These are phyloP conservation scores for Pachypanchax playfairii DNA, from an alignment of 2,113 vertebrate species.

Conservation along the genomic window DNA sequence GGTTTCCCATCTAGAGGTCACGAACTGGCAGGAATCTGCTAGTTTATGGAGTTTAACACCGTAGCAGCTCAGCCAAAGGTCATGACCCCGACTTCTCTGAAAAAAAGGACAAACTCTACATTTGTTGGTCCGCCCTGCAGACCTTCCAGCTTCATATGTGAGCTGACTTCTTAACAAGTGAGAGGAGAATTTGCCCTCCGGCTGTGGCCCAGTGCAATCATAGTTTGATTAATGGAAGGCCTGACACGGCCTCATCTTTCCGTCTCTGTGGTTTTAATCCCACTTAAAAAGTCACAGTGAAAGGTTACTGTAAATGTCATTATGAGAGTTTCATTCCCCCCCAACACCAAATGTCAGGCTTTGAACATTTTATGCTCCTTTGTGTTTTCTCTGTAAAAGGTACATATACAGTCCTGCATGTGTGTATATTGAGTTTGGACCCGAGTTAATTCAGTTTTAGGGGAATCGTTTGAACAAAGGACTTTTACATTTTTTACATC, in stretches of 20 bases:
- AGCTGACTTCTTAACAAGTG: slow-evolving; percentile 40
- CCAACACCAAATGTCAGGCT: slow-evolving; percentile 68
- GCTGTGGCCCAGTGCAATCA: slow-evolving; percentile 45
- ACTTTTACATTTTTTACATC: too few relatives aligned
- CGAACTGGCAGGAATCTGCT: neutral
- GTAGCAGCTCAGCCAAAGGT: neutral
- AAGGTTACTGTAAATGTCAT: slow-evolving; percentile 75
- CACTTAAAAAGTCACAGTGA: slow-evolving; percentile 70
- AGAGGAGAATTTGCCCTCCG: slow-evolving; percentile 38
- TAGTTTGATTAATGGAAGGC: slow-evolving; percentile 71
- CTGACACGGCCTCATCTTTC: slow-evolving; percentile 46
- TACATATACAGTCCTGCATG: slow-evolving; percentile 42
- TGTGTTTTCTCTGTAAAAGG: slow-evolving; percentile 35
- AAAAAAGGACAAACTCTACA: slow-evolving; percentile 26
- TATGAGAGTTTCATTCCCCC: slow-evolving; percentile 55
- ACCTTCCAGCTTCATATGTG: slow-evolving; percentile 6
- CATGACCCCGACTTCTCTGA: slow-evolving; percentile 9
- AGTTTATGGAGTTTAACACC: neutral
- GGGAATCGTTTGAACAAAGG: too few relatives aligned
- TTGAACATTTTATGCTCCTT: slow-evolving; percentile 53
- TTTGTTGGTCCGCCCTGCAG: slow-evolving; percentile 26
- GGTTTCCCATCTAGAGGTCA: neutral
- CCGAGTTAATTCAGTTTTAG: too few relatives aligned
- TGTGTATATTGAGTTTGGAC: too few relatives aligned
- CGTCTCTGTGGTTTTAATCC: slow-evolving; percentile 73